Conservation (phyloP, 1,140 invertebrate genomes). For the Sycophaga agraensis region DNA sequence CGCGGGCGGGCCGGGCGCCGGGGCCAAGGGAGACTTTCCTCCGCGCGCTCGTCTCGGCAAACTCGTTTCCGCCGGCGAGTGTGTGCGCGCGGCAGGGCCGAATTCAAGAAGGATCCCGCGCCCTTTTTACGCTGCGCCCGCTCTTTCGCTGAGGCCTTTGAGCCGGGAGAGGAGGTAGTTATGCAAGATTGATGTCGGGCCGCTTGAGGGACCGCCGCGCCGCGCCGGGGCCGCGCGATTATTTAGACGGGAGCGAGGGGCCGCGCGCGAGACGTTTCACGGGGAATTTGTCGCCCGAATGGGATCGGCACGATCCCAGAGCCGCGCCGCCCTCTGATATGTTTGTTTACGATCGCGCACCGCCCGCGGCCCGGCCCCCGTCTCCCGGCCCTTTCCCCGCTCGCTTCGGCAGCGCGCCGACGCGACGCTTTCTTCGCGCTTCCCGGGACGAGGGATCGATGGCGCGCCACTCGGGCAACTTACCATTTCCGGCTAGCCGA, state of each 20-base stretch:
- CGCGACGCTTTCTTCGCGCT: too few relatives aligned
- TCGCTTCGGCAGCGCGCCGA: too few relatives aligned
- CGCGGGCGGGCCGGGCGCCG: background rate
- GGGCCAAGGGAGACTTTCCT: constrained; percentile 8
- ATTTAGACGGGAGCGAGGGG: background rate
- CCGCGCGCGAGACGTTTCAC: background rate
- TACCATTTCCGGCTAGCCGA: too few relatives aligned
- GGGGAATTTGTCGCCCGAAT: background rate
- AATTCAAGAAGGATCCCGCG: background rate
- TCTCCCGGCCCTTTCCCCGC: too few relatives aligned
- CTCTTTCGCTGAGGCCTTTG: too few relatives aligned
- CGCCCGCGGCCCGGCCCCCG: too few relatives aligned
- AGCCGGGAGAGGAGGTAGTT: background rate
- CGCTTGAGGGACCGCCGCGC: background rate
- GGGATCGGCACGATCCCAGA: too few relatives aligned
- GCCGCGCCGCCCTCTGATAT: too few relatives aligned
- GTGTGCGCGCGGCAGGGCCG: background rate
- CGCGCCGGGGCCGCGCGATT: background rate
- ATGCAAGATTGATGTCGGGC: constrained; percentile 3
- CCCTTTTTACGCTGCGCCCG: too few relatives aligned
- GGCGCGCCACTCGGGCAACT: too few relatives aligned
- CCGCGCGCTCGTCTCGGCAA: constrained; percentile 11
- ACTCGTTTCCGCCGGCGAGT: constrained; percentile 9
- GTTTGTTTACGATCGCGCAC: too few relatives aligned
- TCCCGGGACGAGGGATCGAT: too few relatives aligned